Conservation (phyloP, 2,888 invertebrate genomes). For the Drosophila mimetica region DNA sequence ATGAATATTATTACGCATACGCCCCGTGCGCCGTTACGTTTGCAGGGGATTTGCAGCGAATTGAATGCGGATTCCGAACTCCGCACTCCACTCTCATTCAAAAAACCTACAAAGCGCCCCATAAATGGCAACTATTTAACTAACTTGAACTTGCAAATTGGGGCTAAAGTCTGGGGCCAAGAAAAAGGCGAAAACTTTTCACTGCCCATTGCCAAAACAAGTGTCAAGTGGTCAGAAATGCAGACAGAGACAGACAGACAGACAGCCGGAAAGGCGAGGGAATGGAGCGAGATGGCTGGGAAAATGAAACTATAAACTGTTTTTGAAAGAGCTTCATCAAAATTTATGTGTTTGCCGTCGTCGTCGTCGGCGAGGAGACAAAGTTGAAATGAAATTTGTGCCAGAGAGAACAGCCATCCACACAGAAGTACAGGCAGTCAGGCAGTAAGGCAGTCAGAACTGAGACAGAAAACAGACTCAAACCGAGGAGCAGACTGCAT, state of each 20-base stretch:
- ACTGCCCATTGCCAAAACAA: conserved; percentile 44
- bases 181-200: conserved; percentile 29
- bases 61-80: conserved; percentile 39
- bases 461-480: conserved; percentile 8
- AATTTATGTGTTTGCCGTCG: conserved; percentile 73
- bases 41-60: conserved; percentile 35
- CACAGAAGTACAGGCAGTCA: background rate
- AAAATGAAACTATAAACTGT: conserved; percentile 58
- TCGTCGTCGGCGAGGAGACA: conserved; percentile 52
- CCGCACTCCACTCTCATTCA: conserved; percentile 25
- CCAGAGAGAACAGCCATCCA: conserved; percentile 13
- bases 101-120: conserved; percentile 6
- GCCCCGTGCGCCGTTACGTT: conserved; percentile 32
- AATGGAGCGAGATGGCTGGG: conserved; percentile 1
- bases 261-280: background rate
- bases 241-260: background rate
- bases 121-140: conserved; percentile 40
- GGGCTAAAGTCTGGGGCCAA: conserved; percentile 19
- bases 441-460: background rate
- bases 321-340: conserved; percentile 74
- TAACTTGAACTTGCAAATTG: conserved; percentile 33
- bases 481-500: conserved; percentile 15
- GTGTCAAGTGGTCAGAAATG: conserved; percentile 37
- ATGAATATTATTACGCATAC: conserved; percentile 64
- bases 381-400: conserved; percentile 45